Evolutionary conservation across 2,888 invertebrate species (phyloP).

Genomic region (Dolichomitus sp.): DNA sequence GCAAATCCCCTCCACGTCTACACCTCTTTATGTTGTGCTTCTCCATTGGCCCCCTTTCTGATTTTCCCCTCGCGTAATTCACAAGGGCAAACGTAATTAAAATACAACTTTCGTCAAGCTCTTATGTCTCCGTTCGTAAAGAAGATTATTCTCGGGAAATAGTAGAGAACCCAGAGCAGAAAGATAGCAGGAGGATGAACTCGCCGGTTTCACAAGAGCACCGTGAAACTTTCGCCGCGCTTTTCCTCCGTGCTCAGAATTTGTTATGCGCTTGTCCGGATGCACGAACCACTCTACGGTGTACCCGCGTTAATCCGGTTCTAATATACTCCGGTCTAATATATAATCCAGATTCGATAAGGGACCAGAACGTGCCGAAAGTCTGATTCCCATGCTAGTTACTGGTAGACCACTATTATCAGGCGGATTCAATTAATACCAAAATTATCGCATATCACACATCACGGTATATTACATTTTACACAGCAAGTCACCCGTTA

Average conservation of each 20-base stretch:
- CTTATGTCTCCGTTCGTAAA: slow-evolving; percentile 27
- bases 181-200: neutral
- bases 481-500: no score
- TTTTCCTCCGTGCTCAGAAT: slow-evolving; percentile 54
- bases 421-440: neutral
- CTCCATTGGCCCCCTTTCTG: slow-evolving; percentile 25
- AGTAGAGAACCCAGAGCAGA: slow-evolving; percentile 2
- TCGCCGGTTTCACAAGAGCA: slow-evolving; percentile 1
- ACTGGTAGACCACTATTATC: neutral
- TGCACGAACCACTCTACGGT: slow-evolving; percentile 6
- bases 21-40: slow-evolving; percentile 15
- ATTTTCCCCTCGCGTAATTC: slow-evolving; percentile 61
- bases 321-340: no score
- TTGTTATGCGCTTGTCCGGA: slow-evolving; percentile 51
- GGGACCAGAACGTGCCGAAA: neutral
- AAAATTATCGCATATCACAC: neutral
- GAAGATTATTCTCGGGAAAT: slow-evolving; percentile 50
- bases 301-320: slow-evolving; percentile 49
- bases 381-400: neutral
- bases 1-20: neutral
- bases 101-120: slow-evolving; percentile 63
- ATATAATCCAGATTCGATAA: slow-evolving; percentile 52
- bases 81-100: slow-evolving; percentile 64
- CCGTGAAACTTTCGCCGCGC: slow-evolving; percentile 44
- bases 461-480: no score